phyloP scores from a whole-genome alignment of 2,113 vertebrate genomes.

The Barnardius zonarius region DNA sequence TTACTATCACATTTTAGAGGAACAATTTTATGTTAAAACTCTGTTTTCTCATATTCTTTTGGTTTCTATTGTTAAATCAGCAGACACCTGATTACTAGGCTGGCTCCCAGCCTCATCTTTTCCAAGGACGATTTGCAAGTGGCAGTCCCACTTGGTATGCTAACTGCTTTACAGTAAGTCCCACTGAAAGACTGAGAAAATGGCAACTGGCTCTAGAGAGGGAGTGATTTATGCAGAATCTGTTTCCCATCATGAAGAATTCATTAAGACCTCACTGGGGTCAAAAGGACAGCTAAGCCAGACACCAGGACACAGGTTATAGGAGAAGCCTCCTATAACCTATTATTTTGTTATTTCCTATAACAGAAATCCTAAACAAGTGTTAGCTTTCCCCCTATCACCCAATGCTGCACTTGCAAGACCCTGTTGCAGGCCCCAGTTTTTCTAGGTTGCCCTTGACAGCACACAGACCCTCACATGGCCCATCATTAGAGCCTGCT shows the following conservation, averaged over 20 bases:
- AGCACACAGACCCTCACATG: background rate
- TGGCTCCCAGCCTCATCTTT: background rate
- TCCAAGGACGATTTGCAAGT: background rate
- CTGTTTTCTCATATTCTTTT: background rate
- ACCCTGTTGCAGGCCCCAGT: background rate
- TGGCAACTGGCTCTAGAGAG: background rate
- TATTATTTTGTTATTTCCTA: too few relatives aligned
- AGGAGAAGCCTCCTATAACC: background rate
- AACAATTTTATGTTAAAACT: background rate
- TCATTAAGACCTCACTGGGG: background rate
- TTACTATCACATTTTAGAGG: background rate
- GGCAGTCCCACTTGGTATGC: background rate
- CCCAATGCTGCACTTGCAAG: background rate
- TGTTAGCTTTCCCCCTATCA: background rate
- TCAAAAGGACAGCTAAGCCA: background rate
- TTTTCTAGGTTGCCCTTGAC: background rate
- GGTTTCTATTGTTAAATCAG: background rate
- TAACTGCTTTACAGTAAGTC: background rate
- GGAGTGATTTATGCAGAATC: background rate
- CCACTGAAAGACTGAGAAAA: background rate
- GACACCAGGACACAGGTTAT: background rate
- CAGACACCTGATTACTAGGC: background rate
- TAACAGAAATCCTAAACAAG: background rate
- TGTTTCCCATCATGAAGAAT: background rate
- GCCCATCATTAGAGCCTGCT: background rate